Evolutionary conservation across 2,113 vertebrate genomes (phyloP).

Genomic region (Tachycineta bicolor): DNA sequence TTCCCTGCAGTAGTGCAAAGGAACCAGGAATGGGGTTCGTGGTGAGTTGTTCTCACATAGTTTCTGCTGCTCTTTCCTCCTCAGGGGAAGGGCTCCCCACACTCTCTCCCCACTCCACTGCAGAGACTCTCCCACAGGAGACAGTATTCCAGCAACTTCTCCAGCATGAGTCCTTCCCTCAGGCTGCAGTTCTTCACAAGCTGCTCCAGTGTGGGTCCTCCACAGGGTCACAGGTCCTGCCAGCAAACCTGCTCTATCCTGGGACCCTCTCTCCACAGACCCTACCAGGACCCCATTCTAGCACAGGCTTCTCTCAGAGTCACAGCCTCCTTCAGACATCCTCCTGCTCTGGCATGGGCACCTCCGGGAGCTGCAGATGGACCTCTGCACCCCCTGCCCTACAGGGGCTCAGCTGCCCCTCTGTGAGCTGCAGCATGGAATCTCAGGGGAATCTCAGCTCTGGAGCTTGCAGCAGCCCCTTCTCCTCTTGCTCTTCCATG

Average conservation of each 20-base stretch:
- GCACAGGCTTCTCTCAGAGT: background rate
- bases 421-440: background rate
- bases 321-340: background rate
- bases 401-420: background rate
- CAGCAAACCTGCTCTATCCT: background rate
- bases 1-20: background rate
- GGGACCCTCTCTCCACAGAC: background rate
- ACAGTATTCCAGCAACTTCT: background rate
- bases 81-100: background rate
- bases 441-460: background rate
- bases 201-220: background rate
- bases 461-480: background rate
- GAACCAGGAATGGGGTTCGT: background rate
- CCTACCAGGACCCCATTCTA: background rate
- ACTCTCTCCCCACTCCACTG: accelerated
- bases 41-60: background rate
- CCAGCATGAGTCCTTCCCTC: background rate
- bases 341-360: background rate
- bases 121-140: background rate
- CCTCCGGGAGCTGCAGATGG: background rate
- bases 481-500: background rate
- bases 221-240: background rate
- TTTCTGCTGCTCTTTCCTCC: background rate
- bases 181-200: background rate
- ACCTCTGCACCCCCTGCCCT: background rate